These are phyloP conservation scores for Cuculus canorus DNA, from an alignment of 2,797 vertebrate genomes.

Conservation along the genomic window DNA sequence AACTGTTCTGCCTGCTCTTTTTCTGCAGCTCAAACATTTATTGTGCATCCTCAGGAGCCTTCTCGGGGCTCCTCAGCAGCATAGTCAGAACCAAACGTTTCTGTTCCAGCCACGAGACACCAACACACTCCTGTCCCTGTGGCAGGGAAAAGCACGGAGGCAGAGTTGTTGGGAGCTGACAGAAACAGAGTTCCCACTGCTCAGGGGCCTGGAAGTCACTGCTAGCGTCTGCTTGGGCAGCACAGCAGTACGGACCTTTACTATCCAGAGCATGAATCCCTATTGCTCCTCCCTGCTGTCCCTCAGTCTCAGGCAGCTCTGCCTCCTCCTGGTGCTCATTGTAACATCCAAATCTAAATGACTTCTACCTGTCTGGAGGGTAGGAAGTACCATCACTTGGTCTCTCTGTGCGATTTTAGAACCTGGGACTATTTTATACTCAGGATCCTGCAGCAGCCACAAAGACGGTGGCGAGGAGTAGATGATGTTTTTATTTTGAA, in stretches of 20 bases:
- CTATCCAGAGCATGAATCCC: neutral
- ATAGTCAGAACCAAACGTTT: neutral
- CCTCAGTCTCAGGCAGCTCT: neutral
- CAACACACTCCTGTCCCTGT: rapidly evolving
- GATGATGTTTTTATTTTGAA: neutral
- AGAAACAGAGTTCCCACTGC: neutral
- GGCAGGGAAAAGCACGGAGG: neutral
- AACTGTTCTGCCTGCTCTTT: neutral
- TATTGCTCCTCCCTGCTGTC: neutral
- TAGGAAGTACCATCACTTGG: neutral
- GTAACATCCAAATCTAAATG: neutral
- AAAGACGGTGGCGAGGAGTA: neutral
- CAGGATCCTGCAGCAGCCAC: neutral
- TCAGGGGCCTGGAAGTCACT: neutral
- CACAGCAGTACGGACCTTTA: neutral
- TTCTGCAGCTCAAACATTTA: neutral
- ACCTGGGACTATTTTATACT: neutral
- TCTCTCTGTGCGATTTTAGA: neutral
- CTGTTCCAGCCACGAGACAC: neutral
- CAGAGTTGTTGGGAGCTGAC: neutral
- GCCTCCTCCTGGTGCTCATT: neutral
- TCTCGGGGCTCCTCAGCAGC: neutral
- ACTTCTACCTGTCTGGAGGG: neutral
- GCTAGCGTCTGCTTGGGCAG: neutral
- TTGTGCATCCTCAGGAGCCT: neutral